These are phyloP conservation scores for Lineus longissimus DNA, from an alignment of 1,140 invertebrate species.

Conservation along the genomic window DNA sequence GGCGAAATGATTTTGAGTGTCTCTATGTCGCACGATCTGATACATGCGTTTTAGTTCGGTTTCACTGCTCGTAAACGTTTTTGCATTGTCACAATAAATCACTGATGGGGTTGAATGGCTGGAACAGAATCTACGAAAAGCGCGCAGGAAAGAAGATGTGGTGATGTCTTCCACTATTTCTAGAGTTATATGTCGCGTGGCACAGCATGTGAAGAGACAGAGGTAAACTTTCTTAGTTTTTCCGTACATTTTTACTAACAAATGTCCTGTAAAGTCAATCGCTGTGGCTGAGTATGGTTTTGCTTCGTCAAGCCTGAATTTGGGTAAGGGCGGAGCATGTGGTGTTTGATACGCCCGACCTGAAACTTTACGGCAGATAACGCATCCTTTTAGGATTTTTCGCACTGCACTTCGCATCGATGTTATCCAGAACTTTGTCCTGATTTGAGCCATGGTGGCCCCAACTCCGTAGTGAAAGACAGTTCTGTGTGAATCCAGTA, in stretches of 20 bases:
- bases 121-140: neutral
- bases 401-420: neutral
- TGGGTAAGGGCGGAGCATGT: neutral
- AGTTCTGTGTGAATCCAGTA: neutral
- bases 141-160: neutral
- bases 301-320: neutral
- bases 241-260: neutral
- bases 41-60: neutral
- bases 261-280: neutral
- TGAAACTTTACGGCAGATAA: neutral
- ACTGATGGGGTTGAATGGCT: neutral
- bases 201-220: neutral
- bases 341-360: neutral
- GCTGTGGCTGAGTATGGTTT: neutral
- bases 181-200: neutral
- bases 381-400: neutral
- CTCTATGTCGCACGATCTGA: neutral
- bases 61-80: neutral
- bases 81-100: neutral
- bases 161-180: neutral
- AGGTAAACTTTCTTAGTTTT: neutral
- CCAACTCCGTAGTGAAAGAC: slow-evolving; percentile 1
- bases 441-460: neutral
- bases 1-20: neutral
- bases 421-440: neutral